Evolutionary conservation across 2,888 invertebrate genomes (phyloP), one percentile per base, ranked within the genome.

Genomic region (Amphimallon solstitiale): DNA sequence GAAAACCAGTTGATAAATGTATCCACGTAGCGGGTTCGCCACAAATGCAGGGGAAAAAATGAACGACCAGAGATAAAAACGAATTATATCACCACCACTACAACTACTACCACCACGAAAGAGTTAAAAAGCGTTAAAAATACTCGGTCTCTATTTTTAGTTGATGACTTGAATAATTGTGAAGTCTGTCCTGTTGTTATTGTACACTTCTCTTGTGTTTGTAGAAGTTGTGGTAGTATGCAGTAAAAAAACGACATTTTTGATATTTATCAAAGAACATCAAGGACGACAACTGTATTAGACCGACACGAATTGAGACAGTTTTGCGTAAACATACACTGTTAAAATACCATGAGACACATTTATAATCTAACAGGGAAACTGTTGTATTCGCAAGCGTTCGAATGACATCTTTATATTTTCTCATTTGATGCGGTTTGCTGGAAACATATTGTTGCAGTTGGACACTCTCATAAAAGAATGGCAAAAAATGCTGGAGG

Each of bases 1-100:
- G 56, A 56, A 23, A 56, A 56, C 56, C 56, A 40, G 56, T 56
- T 56, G 40, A 56, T 56, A 56, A 56, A 40, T 56, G 29, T 29
- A 56, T 40, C 56, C 38, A 40, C 23, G 21, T 56, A 40, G 40
- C 40, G 40, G 56, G 14, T 35, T 38, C 4, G 5, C 40, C 23
- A n/a, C 40, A 21, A 56, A 56, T 40, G 40, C 40, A 56, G 37
- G 40, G 12, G 38, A 38, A 37, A 40, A 38, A 56, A 40, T 23
- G 15, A 46, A 1, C 1, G 7, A 17, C 9, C 40, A 7, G 37
- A 23, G 23, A 23, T 23, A 40, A 43, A 23, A 14, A 43, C 40
- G 23, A 56, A 56, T 40, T 43, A 40, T 56, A 56, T 56, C 56
- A 23, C 40, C 38, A 12, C 23, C 14, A 56, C 40, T 40, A 23